Conservation (phyloP, 2,113 vertebrate genomes). For the Triplophysa tibetana region DNA sequence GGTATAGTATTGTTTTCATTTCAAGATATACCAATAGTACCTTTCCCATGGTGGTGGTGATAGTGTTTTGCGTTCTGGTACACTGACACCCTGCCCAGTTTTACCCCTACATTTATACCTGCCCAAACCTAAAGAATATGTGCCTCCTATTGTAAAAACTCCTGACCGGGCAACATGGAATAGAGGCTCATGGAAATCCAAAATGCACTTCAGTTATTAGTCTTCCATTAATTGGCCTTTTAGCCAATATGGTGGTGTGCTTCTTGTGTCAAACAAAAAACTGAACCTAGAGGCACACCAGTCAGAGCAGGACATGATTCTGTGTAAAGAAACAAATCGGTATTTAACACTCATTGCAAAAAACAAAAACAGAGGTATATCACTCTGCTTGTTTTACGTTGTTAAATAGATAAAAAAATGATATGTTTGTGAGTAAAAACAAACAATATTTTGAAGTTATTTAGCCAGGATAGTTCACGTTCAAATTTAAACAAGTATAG, state of each 20-base stretch:
- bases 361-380: no score
- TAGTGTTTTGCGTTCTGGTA: background rate
- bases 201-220: background rate
- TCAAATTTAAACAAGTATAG: no score
- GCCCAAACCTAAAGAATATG: constrained; percentile 43
- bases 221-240: background rate
- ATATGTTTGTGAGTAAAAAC: no score
- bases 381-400: no score
- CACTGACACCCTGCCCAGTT: constrained; percentile 19
- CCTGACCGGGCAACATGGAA: constrained; percentile 43
- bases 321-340: no score
- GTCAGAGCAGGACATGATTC: no score
- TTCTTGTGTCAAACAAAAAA: no score
- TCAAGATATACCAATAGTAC: background rate
- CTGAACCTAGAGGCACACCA: no score
- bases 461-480: no score
- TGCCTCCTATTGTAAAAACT: constrained; percentile 45
- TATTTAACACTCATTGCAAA: no score
- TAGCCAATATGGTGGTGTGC: background rate
- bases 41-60: constrained; percentile 19
- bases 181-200: constrained; percentile 16
- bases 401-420: no score
- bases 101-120: constrained; percentile 51
- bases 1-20: background rate
- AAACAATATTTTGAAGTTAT: no score